phyloP scores from a whole-genome alignment of 2,113 vertebrate species.

The Lichenostomus cassidix region DNA sequence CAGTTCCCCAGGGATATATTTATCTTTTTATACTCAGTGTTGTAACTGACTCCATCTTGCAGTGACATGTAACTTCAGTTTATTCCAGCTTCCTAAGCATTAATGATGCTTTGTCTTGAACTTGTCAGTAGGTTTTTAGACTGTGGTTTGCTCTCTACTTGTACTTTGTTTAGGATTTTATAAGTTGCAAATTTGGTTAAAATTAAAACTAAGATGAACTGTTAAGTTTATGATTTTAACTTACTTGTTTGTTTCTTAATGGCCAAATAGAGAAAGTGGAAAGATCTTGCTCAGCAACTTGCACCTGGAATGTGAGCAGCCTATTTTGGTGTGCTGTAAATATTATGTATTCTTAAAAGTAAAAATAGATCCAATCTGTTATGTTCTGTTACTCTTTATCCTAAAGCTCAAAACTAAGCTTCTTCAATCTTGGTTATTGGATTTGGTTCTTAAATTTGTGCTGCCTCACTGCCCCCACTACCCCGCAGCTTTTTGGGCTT shows the following conservation, averaged over 20 bases:
- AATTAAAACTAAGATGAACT: not conserved
- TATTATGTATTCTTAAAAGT: not conserved
- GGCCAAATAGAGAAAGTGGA: not conserved
- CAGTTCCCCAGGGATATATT: not conserved
- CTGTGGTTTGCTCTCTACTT: not conserved
- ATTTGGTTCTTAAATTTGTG: not conserved
- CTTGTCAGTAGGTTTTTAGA: not conserved
- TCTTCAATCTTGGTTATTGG: not conserved
- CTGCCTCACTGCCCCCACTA: fast-evolving
- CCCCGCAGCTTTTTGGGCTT: not conserved
- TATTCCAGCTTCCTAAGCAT: not conserved
- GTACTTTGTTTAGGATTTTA: not conserved
- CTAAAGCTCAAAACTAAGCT: not conserved
- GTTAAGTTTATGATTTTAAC: not conserved
- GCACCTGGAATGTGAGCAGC: not conserved
- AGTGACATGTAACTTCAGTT: not conserved
- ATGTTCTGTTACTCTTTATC: not conserved
- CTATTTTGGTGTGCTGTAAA: not conserved
- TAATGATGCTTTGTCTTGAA: not conserved
- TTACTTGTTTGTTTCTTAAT: not conserved
- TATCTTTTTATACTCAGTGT: not conserved
- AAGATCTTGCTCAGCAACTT: not conserved
- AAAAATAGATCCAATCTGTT: not conserved
- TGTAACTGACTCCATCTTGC: not conserved
- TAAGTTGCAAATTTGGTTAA: not conserved